phyloP scores from a whole-genome alignment of 2,797 vertebrate species.

The Ambastaia sidthimunki region DNA sequence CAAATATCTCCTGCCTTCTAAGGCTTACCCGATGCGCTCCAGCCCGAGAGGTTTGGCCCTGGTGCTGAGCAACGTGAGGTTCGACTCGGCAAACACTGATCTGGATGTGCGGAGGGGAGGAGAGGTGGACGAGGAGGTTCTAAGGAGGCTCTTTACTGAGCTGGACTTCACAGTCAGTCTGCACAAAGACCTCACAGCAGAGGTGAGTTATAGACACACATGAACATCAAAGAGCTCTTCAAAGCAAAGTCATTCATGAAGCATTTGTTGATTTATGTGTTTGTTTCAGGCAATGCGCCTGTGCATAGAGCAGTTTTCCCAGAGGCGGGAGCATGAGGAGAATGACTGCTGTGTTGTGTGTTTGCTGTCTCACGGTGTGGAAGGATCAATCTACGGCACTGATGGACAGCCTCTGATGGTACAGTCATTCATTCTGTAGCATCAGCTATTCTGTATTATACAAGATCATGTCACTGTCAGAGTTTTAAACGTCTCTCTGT shows the following conservation, averaged over 20 bases:
- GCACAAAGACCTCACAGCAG: constrained; percentile 81
- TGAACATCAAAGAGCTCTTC: neutral
- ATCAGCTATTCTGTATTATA: neutral
- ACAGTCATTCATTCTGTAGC: neutral
- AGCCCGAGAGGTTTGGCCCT: constrained; percentile 87
- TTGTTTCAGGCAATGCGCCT: constrained; percentile 82
- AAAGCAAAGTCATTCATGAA: neutral
- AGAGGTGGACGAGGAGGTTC: constrained; percentile 86
- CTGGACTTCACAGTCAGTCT: constrained; percentile 85
- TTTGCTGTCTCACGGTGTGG: constrained; percentile 93
- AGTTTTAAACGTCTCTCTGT: constrained; percentile 24
- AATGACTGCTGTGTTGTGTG: constrained; percentile 89
- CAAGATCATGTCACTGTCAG: neutral
- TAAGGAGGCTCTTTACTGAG: constrained; percentile 86
- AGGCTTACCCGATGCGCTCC: constrained; percentile 91
- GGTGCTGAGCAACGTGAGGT: constrained; percentile 91
- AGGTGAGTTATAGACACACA: constrained; percentile 72
- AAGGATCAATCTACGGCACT: constrained; percentile 90
- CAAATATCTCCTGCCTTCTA: constrained; percentile 5
- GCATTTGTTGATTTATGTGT: neutral
- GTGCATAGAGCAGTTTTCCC: constrained; percentile 83
- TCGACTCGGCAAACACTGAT: constrained; percentile 80
- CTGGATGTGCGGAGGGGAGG: constrained; percentile 90
- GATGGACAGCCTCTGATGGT: constrained; percentile 92
- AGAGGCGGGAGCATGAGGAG: constrained; percentile 74